A percentile compares a stretch with the other conserved stretches of the same genome.
These are phyloP conservation scores for Ictalurus furcatus DNA, from an alignment of 2,113 vertebrate species.

Conservation along the genomic window DNA sequence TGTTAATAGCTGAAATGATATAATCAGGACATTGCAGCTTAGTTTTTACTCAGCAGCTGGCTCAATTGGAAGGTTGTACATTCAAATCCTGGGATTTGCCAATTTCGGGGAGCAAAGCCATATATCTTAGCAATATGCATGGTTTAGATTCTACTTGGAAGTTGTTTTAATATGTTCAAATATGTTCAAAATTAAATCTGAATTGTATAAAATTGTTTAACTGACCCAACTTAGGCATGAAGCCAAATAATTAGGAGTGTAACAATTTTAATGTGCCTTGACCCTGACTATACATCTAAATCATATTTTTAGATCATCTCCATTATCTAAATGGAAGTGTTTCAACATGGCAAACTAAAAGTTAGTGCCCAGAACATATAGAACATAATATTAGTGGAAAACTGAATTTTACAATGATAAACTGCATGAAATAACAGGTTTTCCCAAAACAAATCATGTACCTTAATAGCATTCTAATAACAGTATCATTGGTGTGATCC, in stretches of 20 bases:
- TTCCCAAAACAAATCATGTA: background rate
- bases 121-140: background rate
- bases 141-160: background rate
- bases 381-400: background rate
- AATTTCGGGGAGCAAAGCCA: background rate
- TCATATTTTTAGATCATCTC: background rate
- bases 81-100: background rate
- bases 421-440: background rate
- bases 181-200: background rate
- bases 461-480: background rate
- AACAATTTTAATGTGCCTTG: background rate
- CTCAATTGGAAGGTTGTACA: background rate
- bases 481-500: slow-evolving; percentile 2
- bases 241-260: background rate
- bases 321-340: background rate
- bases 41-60: background rate
- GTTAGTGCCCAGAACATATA: background rate
- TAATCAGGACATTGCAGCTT: background rate
- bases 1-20: background rate
- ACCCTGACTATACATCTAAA: background rate
- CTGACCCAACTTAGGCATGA: background rate
- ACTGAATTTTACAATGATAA: background rate
- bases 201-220: background rate
- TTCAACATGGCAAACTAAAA: background rate
- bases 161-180: background rate